Percentiles rank a stretch among this genome's conserved stretches.
Evolutionary conservation across 2,888 invertebrate species (phyloP).

Genomic region (Drosophila bunnanda): DNA sequence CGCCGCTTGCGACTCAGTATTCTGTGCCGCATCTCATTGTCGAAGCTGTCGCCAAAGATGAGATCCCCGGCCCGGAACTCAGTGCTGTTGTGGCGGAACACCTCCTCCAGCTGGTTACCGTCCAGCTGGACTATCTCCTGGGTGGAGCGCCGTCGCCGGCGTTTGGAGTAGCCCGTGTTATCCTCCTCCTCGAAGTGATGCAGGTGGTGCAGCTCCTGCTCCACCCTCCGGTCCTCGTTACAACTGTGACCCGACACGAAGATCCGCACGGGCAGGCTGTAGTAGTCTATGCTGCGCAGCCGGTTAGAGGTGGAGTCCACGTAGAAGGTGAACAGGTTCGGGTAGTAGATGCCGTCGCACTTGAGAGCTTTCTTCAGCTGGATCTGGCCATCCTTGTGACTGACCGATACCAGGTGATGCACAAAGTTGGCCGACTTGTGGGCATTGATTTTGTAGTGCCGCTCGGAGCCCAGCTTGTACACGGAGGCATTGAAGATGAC

Average conservation of each 20-base stretch:
- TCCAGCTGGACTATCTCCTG: constrained; percentile 48
- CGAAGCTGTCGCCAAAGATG: constrained; percentile 86
- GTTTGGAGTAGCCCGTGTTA: constrained; percentile 86
- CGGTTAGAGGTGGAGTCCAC: constrained; percentile 93
- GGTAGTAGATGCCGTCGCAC: constrained; percentile 93
- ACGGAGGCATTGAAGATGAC: constrained; percentile 92
- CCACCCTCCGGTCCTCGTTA: constrained; percentile 87
- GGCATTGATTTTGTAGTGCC: constrained; percentile 91
- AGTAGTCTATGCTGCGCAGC: constrained; percentile 92
- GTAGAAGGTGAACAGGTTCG: constrained; percentile 93
- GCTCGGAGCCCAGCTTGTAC: constrained; percentile 91
- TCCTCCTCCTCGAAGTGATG: constrained; percentile 87
- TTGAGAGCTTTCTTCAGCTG: constrained; percentile 89
- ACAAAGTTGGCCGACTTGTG: constrained; percentile 94
- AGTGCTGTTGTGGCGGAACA: constrained; percentile 78
- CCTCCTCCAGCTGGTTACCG: constrained; percentile 61
- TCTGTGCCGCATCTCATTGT: constrained; percentile 85
- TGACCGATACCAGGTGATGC: constrained; percentile 90
- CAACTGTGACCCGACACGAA: constrained; percentile 90
- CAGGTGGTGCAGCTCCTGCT: constrained; percentile 85
- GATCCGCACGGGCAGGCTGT: constrained; percentile 91
- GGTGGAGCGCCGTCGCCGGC: constrained; percentile 83
- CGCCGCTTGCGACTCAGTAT: constrained; percentile 86
- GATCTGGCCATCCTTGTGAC: constrained; percentile 90
- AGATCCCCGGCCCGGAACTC: constrained; percentile 85